Conservation (phyloP, 2,888 invertebrate species). For the Villa cingulata region DNA sequence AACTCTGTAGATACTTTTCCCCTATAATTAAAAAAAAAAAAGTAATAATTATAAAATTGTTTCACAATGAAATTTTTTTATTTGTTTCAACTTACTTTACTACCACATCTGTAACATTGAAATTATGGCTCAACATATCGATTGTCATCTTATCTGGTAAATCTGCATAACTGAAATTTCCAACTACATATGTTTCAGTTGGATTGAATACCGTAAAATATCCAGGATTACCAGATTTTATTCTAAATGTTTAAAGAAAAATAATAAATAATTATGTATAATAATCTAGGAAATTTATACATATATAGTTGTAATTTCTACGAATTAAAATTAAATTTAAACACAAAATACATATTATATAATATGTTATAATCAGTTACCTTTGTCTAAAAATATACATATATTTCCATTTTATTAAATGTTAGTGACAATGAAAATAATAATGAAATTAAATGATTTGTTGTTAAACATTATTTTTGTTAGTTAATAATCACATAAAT, state of each 20-base stretch:
- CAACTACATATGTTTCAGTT: conserved; percentile 34
- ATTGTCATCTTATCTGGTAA: conserved; percentile 49
- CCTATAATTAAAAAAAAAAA: conserved; percentile 35
- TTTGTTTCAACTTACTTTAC: conserved; percentile 19
- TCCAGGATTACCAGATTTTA: conserved; percentile 60
- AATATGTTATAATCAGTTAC: background rate
- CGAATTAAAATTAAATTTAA: too few relatives aligned
- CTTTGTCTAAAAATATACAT: background rate
- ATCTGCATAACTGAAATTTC: conserved; percentile 42
- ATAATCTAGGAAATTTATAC: background rate
- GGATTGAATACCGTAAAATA: conserved; percentile 61
- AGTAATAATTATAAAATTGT: background rate
- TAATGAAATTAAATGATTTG: background rate
- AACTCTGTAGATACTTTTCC: conserved; percentile 42
- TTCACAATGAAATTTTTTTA: background rate
- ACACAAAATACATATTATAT: background rate
- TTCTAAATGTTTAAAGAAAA: conserved; percentile 37
- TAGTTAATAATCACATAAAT: too few relatives aligned
- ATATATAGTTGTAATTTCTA: background rate
- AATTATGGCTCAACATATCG: conserved; percentile 42
- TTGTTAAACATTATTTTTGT: background rate
- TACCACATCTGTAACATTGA: conserved; percentile 22
- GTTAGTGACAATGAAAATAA: background rate
- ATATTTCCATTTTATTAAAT: too few relatives aligned
- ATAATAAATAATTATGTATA: background rate